These are phyloP conservation scores for Propithecus coquereli DNA, from an alignment of 2,113 vertebrate species.

Conservation along the genomic window DNA sequence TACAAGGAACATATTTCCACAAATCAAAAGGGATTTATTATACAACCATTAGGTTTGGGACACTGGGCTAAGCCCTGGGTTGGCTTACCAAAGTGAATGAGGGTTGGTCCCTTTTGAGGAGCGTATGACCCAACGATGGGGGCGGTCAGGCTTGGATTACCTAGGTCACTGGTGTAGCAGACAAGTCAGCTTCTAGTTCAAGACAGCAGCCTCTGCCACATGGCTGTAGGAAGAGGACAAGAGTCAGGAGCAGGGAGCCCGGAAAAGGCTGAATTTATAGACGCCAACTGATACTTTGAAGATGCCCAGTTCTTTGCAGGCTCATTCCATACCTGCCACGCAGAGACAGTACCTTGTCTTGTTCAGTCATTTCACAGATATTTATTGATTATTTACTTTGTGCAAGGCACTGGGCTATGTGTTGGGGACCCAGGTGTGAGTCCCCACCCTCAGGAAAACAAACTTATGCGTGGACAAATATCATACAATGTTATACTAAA, in stretches of 20 bases:
- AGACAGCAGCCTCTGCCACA: not conserved
- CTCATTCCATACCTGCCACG: not conserved
- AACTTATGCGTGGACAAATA: not conserved
- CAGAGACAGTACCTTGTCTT: not conserved
- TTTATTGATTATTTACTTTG: not conserved
- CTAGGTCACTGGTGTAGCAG: not conserved
- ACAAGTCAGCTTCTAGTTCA: not conserved
- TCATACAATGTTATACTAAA: not conserved
- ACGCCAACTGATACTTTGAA: not conserved
- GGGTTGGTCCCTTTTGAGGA: not conserved
- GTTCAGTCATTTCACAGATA: not conserved
- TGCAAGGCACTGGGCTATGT: not conserved
- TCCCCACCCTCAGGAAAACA: not conserved
- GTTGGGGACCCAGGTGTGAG: not conserved
- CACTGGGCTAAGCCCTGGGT: not conserved
- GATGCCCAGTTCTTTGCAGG: not conserved
- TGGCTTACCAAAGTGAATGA: not conserved
- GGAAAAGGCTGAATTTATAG: not conserved
- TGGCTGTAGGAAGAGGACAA: not conserved
- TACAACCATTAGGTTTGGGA: not conserved
- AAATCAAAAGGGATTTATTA: not conserved
- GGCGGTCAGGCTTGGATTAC: not conserved
- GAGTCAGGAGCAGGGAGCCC: not conserved
- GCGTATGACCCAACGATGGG: accelerated
- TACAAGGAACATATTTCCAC: not conserved